phyloP scores from a whole-genome alignment of 2,797 vertebrate genomes.

The Taeniopygia guttata region DNA sequence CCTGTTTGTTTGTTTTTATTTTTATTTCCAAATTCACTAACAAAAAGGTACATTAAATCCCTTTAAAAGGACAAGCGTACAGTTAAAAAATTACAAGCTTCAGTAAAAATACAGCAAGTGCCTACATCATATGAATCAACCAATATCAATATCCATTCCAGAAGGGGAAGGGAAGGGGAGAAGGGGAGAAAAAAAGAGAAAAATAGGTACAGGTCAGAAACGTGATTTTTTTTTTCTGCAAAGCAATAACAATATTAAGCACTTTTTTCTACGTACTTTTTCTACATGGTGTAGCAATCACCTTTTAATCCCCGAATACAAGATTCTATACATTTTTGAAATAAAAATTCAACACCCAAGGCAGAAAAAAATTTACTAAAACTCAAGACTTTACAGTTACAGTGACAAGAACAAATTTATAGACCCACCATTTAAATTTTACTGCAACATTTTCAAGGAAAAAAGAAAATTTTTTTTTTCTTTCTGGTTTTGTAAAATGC shows the following conservation, averaged over 20 bases:
- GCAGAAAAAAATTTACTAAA: constrained; percentile 98
- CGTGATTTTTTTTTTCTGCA: constrained; percentile 84
- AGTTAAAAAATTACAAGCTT: constrained; percentile 94
- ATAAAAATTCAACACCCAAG: constrained; percentile 95
- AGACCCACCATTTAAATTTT: constrained; percentile 97
- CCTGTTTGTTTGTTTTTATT: constrained; percentile 85
- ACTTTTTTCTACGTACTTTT: constrained; percentile 84
- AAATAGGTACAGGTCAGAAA: constrained; percentile 92
- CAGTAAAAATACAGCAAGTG: constrained; percentile 93
- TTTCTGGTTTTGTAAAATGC: constrained; percentile 95
- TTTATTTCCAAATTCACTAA: constrained; percentile 89
- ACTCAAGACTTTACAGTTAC: constrained; percentile 99
- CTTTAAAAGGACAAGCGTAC: constrained; percentile 91
- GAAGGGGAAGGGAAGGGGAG: constrained; percentile 67
- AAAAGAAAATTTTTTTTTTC: constrained; percentile 82
- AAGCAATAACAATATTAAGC: constrained; percentile 87
- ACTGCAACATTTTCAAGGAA: constrained; percentile 92
- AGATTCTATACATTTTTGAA: constrained; percentile 86
- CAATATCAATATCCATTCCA: constrained; percentile 92
- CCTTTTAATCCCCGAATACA: constrained; percentile 86
- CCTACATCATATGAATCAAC: constrained; percentile 94
- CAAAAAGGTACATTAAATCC: constrained; percentile 87
- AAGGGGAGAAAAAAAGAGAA: constrained; percentile 74
- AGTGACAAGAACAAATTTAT: constrained; percentile 98
- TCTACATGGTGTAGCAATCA: constrained; percentile 85